These are phyloP conservation scores for Muntiacus reevesi DNA, from an alignment of 2,113 vertebrate species.

Conservation along the genomic window DNA sequence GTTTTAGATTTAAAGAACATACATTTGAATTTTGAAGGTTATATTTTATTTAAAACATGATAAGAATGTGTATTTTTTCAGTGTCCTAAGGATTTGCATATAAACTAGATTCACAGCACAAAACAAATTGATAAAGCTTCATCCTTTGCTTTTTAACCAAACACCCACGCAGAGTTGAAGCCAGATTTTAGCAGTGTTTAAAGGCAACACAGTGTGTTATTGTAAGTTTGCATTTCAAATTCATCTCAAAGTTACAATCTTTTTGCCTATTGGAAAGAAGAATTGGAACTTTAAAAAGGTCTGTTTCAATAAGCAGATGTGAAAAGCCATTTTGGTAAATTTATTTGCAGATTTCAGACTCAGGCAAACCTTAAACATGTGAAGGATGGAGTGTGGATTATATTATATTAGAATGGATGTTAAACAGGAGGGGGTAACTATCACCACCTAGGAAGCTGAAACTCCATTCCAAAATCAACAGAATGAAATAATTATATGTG, in stretches of 20 bases:
- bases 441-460: not conserved
- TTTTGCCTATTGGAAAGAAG: conserved; percentile 51
- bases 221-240: conserved; percentile 53
- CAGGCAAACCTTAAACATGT: not conserved
- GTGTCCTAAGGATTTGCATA: not conserved
- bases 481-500: not conserved
- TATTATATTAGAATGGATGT: not conserved
- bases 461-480: not conserved
- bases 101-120: not conserved
- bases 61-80: not conserved
- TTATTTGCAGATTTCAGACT: conserved; percentile 55
- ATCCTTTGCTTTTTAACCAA: not conserved
- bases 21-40: not conserved
- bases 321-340: conserved; percentile 61
- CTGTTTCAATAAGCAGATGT: conserved; percentile 63
- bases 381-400: conserved; percentile 31
- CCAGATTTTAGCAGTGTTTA: conserved; percentile 25
- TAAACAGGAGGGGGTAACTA: not conserved
- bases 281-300: conserved; percentile 37
- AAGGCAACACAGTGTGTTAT: not conserved
- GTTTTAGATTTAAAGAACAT: not conserved
- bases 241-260: conserved; percentile 54
- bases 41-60: not conserved
- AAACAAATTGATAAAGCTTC: not conserved
- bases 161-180: conserved; percentile 4